Evolutionary conservation across 2,888 invertebrate species (phyloP).

Genomic region (Pinctada fucata): DNA sequence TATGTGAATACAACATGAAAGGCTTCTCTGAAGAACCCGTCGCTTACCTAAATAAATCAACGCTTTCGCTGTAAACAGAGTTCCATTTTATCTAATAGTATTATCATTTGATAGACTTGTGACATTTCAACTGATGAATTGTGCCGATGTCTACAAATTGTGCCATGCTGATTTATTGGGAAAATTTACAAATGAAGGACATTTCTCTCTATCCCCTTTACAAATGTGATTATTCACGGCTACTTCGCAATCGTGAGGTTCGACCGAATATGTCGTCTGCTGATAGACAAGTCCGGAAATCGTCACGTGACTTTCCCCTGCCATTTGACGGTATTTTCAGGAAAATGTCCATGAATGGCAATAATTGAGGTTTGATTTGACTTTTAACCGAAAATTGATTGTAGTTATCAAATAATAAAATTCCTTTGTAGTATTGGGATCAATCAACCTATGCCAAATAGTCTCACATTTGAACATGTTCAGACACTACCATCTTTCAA

Average conservation of each 20-base stretch:
- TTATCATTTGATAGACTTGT: conserved; percentile 3
- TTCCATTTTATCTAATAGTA: conserved; percentile 1
- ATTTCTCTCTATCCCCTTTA: neutral
- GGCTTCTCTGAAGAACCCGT: neutral
- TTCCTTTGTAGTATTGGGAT: too few species aligned
- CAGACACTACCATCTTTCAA: too few species aligned
- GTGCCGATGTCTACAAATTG: neutral
- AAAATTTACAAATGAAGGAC: conserved; percentile 4
- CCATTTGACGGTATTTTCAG: neutral
- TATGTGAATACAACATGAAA: neutral
- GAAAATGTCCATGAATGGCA: neutral
- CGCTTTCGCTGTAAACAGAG: neutral
- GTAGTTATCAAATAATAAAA: too few species aligned
- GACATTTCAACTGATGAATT: conserved; percentile 3
- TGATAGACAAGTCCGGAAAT: neutral
- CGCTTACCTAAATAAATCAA: neutral
- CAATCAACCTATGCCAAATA: too few species aligned
- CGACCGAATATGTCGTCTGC: neutral
- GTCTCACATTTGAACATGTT: too few species aligned
- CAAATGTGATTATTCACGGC: neutral
- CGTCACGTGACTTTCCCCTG: neutral
- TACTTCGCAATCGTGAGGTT: neutral
- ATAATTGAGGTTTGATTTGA: neutral
- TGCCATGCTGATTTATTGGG: neutral
- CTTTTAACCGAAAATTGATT: too few species aligned